These are phyloP conservation scores for Syritta pipiens DNA, from an alignment of 2,888 invertebrate genomes.

Conservation along the genomic window DNA sequence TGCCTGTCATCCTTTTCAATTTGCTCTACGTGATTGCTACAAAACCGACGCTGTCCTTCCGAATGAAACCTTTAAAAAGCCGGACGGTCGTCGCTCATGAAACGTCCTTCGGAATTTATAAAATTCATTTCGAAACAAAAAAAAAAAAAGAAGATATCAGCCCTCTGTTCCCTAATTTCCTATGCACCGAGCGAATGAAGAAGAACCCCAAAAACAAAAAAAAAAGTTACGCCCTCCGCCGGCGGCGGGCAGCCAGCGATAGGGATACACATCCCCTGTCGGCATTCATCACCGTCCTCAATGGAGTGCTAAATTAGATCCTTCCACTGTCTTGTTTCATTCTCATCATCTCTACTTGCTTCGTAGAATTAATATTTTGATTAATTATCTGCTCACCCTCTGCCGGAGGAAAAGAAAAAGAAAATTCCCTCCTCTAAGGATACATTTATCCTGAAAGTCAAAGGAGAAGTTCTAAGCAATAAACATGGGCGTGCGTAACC, in stretches of 20 bases:
- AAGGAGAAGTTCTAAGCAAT: slow-evolving; percentile 4
- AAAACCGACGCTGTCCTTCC: no score
- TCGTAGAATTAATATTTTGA: slow-evolving; percentile 28
- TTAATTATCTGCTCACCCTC: slow-evolving; percentile 17
- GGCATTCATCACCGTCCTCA: slow-evolving; percentile 16
- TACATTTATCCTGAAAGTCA: not conserved
- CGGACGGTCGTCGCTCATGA: no score
- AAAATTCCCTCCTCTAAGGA: not conserved
- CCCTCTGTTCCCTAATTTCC: no score
- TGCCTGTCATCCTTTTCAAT: no score
- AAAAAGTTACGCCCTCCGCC: not conserved
- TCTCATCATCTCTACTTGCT: not conserved
- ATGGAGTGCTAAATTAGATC: slow-evolving; percentile 26
- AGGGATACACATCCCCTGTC: not conserved
- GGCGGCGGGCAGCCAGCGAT: not conserved
- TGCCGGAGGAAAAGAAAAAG: not conserved
- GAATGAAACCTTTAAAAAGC: no score
- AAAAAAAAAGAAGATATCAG: no score
- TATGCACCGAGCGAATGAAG: not conserved
- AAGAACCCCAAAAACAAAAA: not conserved
- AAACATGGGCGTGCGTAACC: slow-evolving; percentile 12
- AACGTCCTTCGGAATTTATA: not conserved
- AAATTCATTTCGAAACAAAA: not conserved
- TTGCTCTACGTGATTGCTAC: no score
- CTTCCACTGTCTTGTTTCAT: not conserved